Percentiles rank a stretch among this genome's conserved stretches.
These are phyloP conservation scores for Ophiothrix spiculata DNA, from an alignment of 35 echinoderm and acorn worm genomes.

Conservation along the genomic window DNA sequence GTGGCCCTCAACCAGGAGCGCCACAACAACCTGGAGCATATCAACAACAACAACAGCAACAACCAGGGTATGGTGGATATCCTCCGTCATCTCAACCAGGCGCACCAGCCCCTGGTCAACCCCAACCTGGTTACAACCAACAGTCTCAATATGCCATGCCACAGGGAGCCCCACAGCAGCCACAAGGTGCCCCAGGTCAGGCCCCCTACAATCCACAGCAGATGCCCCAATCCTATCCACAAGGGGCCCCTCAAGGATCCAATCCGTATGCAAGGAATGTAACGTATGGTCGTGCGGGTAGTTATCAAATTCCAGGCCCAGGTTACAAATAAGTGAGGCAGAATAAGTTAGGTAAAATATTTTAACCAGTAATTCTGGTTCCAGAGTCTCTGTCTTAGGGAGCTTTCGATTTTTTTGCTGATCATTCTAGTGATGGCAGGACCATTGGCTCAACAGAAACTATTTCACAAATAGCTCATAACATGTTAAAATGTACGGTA, in stretches of 20 bases:
- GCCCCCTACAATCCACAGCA: slow-evolving; percentile 15
- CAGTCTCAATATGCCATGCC: slow-evolving; percentile 17
- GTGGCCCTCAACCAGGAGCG: slow-evolving; percentile 3
- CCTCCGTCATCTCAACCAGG: background rate
- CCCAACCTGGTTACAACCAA: slow-evolving; percentile 15
- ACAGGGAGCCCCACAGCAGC: slow-evolving; percentile 4
- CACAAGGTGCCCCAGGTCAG: background rate
- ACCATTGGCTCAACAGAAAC: too few relatives aligned
- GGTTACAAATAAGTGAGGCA: slow-evolving; percentile 67
- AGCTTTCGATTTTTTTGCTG: too few relatives aligned
- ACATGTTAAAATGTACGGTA: too few relatives aligned
- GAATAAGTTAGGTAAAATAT: too few relatives aligned
- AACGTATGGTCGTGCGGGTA: slow-evolving; percentile 32
- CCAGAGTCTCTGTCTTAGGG: too few relatives aligned
- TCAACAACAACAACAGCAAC: background rate
- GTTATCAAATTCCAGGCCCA: slow-evolving; percentile 29
- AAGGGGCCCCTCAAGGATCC: background rate
- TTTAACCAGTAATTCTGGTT: too few relatives aligned
- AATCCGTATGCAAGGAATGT: slow-evolving; percentile 64
- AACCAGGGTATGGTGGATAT: background rate
- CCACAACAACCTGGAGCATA: slow-evolving; percentile 18
- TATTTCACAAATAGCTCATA: too few relatives aligned
- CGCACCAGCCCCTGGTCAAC: background rate
- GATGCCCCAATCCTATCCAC: background rate
- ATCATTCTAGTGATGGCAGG: too few relatives aligned